Conservation (phyloP, 2,797 vertebrate species). For the Graptemys geographica region DNA sequence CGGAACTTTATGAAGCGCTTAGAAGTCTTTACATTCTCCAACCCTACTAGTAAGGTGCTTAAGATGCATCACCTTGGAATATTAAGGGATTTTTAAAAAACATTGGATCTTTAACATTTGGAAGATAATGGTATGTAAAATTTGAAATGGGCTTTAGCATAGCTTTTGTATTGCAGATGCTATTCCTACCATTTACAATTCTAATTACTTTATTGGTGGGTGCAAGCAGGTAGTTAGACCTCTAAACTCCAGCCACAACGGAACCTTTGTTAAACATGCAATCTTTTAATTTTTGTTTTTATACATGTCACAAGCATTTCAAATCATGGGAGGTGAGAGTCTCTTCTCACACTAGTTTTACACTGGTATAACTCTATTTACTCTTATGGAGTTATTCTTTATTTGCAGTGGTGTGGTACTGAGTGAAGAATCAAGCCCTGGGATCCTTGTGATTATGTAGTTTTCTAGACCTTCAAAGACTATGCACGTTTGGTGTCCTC, state of each 20-base stretch:
- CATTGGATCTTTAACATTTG: conserved; percentile 31
- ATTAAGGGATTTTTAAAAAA: conserved; percentile 11
- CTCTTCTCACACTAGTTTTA: background rate
- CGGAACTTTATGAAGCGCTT: background rate
- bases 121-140: conserved; percentile 71
- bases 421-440: fast-evolving
- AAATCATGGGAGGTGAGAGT: background rate
- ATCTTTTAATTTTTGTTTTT: background rate
- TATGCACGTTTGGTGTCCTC: background rate
- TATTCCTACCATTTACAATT: background rate
- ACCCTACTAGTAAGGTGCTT: conserved; percentile 18
- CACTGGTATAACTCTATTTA: background rate
- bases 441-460: fast-evolving
- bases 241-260: background rate
- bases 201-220: background rate
- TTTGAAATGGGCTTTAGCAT: background rate
- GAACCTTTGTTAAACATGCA: background rate
- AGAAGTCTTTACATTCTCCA: conserved; percentile 14
- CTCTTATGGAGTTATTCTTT: background rate
- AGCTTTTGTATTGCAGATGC: background rate
- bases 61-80: conserved; percentile 35
- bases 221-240: too few relatives aligned
- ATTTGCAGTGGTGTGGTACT: background rate
- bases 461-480: background rate
- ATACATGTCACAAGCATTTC: background rate